phyloP scores from a whole-genome alignment of 2,888 invertebrate species.

The Patella caerulea region DNA sequence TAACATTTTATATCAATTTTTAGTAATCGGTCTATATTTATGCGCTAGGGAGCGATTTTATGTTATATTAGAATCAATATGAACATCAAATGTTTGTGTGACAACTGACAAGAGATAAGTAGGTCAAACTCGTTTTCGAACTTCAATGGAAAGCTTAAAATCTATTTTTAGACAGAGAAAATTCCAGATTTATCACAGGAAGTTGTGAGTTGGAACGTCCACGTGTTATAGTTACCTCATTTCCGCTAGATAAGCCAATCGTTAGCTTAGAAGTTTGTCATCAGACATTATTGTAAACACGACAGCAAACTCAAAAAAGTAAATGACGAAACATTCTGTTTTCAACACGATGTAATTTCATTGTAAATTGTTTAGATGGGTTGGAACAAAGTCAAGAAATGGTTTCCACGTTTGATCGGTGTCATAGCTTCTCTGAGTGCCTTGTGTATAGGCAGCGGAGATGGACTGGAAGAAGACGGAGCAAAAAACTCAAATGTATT shows the following conservation, averaged over 20 bases:
- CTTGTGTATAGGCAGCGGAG: slow-evolving; percentile 41
- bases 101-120: background rate
- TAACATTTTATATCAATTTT: no score
- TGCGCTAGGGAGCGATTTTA: no score
- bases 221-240: no score
- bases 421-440: slow-evolving; percentile 51
- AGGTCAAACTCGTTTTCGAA: background rate
- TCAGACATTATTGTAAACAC: no score
- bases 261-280: no score
- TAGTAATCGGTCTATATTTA: no score
- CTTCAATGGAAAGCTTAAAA: background rate
- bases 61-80: no score
- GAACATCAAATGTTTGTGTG: no score
- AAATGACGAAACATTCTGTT: no score
- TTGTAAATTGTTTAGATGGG: slow-evolving; percentile 29
- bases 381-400: slow-evolving; percentile 40
- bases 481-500: background rate
- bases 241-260: no score
- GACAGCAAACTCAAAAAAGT: no score
- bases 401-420: slow-evolving; percentile 49
- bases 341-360: no score
- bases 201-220: background rate
- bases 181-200: slow-evolving; percentile 3
- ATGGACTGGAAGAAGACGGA: slow-evolving; percentile 28
- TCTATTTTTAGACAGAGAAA: slow-evolving; percentile 9